Evolutionary conservation across 2,888 invertebrate genomes (phyloP).

Genomic region (Chymomyza amoena): DNA sequence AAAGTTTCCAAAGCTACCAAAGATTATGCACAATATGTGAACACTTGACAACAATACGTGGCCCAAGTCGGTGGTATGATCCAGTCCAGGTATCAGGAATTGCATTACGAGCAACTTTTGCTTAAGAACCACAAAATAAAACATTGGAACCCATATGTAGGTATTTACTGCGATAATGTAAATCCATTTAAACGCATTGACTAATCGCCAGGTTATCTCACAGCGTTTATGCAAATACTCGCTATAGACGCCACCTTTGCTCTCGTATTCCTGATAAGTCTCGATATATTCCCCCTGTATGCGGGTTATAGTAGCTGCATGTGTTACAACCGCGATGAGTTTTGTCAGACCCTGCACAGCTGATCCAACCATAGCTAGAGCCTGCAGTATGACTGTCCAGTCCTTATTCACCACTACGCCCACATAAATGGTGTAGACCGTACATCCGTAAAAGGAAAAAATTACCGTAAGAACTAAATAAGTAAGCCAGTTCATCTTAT

Average conservation of each 20-base stretch:
- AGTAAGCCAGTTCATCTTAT: slow-evolving; percentile 42
- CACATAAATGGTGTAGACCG: slow-evolving; percentile 59
- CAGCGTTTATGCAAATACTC: slow-evolving; percentile 38
- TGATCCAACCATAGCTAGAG: slow-evolving; percentile 45
- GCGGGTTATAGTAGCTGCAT: neutral
- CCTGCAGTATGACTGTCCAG: slow-evolving; percentile 52
- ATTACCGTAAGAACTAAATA: slow-evolving; percentile 34
- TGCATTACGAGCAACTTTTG: slow-evolving; percentile 53
- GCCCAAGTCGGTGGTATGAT: slow-evolving; percentile 43
- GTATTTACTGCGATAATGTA: neutral
- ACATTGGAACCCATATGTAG: slow-evolving; percentile 43
- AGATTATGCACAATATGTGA: slow-evolving; percentile 33
- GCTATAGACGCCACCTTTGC: slow-evolving; percentile 33
- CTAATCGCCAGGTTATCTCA: slow-evolving; percentile 28
- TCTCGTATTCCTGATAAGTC: slow-evolving; percentile 54
- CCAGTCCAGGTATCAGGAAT: slow-evolving; percentile 56
- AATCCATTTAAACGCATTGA: slow-evolving; percentile 29
- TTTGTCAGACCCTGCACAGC: slow-evolving; percentile 48
- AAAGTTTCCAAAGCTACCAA: slow-evolving; percentile 65
- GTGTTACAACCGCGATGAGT: slow-evolving; percentile 10
- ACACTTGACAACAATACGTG: slow-evolving; percentile 27
- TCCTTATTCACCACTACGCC: slow-evolving; percentile 48
- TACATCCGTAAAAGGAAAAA: slow-evolving; percentile 39
- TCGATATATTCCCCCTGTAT: slow-evolving; percentile 24
- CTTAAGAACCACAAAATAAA: slow-evolving; percentile 12